A percentile compares a stretch with the other conserved stretches of the same genome.
phyloP scores from a whole-genome alignment of 2,888 invertebrate genomes.

The Endomychus coccineus region DNA sequence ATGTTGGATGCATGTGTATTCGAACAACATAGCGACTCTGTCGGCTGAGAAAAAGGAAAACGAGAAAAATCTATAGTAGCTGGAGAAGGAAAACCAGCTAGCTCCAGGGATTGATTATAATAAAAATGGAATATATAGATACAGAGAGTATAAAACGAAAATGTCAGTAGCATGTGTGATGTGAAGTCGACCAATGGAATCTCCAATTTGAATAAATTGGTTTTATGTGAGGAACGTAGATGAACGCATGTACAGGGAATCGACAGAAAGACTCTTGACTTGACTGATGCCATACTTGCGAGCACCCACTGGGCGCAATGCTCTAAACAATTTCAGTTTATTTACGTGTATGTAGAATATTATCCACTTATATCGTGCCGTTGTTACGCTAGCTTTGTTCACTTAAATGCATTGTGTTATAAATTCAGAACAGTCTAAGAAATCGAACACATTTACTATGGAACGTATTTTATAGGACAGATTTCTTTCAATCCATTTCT shows the following conservation, averaged over 20 bases:
- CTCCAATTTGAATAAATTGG: slow-evolving; percentile 7
- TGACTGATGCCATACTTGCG: slow-evolving; percentile 36
- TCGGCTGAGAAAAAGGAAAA: slow-evolving; percentile 29
- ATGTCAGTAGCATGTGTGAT: slow-evolving; percentile 42
- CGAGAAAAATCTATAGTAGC: slow-evolving; percentile 32
- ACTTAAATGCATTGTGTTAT: too few species aligned
- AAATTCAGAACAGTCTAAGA: too few species aligned
- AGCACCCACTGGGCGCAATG: slow-evolving; percentile 6
- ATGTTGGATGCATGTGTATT: slow-evolving; percentile 28
- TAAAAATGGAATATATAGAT: slow-evolving; percentile 45
- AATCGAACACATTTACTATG: too few species aligned
- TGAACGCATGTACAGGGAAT: slow-evolving; percentile 29
- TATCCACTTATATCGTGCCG: too few species aligned
- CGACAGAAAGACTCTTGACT: slow-evolving; percentile 38
- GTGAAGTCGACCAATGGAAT: slow-evolving; percentile 26
- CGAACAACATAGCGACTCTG: slow-evolving; percentile 30
- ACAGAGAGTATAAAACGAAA: slow-evolving; percentile 42
- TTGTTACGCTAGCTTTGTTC: too few species aligned
- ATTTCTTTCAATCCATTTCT: too few species aligned
- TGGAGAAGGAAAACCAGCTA: slow-evolving; percentile 33
- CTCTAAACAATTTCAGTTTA: too few species aligned
- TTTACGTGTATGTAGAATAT: too few species aligned
- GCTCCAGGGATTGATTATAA: slow-evolving; percentile 42
- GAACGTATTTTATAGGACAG: too few species aligned
- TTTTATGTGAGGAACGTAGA: slow-evolving; percentile 18